Evolutionary conservation across 2,113 vertebrate species (phyloP), one percentile per base, ranked within the genome.

Genomic region (Aix galericulata): DNA sequence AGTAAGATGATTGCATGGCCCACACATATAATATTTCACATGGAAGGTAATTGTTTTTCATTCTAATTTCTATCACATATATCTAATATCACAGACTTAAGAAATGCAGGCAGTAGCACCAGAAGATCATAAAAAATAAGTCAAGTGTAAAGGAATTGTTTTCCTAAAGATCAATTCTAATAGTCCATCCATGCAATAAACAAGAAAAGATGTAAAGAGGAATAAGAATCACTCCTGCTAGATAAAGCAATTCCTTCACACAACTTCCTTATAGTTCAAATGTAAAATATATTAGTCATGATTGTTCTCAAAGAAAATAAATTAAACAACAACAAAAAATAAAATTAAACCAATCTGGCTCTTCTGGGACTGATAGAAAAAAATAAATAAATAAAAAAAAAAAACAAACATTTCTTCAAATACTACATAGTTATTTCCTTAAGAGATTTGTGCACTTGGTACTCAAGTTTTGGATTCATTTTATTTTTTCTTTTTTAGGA

Each of bases 381-480:
- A 42, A 44, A 42, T 42, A 44, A 44, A 42, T 42, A 42, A 44
- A 44, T 44, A 44, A 44, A 16, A 26, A 68, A 84, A 81, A n/a
- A 64, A 64, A 58, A 16, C 22, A n/a, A 71, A 17, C 5, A 11
- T 31, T 18, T 26, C 4, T 25, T 2, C 2, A 64, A 34, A 23
- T 59, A 4, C 3, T 68, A n/a, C 10, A 0, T 17, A 34, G 3
- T 1, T 80, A 15, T 82, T 88, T 92, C 16, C 73, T 44, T 31
- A 46, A 58, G 32, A 71, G 4, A 0, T 72, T 67, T 77, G 8
- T 13, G 5, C 25, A 71, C 25, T 21, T 17, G 14, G 13, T 44
- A n/a, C 32, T 84, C 31, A 60, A 68, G 91, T 89, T 91, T 75
- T 44, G 80, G 6, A 64, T 94, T 86, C 66, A 82, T 86, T 83